Evolutionary conservation across 2,797 vertebrate species (phyloP).

Genomic region (Onychomys arenicola): DNA sequence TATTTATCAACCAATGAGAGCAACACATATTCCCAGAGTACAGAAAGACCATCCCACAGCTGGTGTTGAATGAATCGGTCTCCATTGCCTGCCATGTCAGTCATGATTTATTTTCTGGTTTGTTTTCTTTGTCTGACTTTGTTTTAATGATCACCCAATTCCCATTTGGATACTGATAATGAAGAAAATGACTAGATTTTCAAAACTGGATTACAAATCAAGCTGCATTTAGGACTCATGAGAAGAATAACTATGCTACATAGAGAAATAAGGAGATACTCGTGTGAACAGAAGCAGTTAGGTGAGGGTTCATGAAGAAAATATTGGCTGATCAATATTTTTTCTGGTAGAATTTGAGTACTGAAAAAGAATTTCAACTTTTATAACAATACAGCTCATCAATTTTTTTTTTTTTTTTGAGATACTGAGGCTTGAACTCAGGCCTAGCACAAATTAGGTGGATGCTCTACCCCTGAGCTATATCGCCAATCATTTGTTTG

Average conservation of each 20-base stretch:
- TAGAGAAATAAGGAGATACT: not conserved
- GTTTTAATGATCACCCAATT: not conserved
- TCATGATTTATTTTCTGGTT: not conserved
- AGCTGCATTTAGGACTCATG: not conserved
- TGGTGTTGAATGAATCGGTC: not conserved
- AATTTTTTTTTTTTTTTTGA: not conserved
- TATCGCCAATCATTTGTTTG: not conserved
- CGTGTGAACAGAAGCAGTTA: not conserved
- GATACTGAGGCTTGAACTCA: not conserved
- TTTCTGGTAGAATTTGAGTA: not conserved
- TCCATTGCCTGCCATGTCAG: not conserved
- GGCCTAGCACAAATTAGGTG: not conserved
- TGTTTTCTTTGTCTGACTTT: not conserved
- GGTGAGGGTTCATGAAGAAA: not conserved
- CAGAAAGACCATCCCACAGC: no score
- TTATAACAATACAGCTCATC: not conserved
- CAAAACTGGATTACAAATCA: conserved; percentile 20
- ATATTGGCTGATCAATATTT: not conserved
- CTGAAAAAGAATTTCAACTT: not conserved
- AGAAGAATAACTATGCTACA: not conserved
- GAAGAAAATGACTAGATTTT: conserved; percentile 30
- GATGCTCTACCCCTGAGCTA: not conserved
- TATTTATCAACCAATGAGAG: no score
- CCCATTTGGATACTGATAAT: not conserved
- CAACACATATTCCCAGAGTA: no score